Evolutionary conservation across 2,797 vertebrate genomes (phyloP).

Genomic region (Brachyalestes nurse): DNA sequence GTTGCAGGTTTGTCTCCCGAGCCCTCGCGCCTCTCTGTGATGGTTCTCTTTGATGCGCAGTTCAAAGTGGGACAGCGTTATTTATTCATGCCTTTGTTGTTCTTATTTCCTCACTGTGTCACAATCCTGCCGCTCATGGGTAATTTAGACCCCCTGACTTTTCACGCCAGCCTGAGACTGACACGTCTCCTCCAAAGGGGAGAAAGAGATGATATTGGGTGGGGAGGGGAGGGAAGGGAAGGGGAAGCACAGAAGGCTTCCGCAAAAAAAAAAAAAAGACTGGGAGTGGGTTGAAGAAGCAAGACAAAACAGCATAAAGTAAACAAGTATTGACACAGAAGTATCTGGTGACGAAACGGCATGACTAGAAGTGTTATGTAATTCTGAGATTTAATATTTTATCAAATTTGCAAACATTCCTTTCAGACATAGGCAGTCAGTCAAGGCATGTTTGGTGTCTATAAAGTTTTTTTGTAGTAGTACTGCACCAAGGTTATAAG

Average conservation of each 20-base stretch:
- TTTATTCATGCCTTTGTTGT: constrained; percentile 82
- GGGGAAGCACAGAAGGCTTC: not conserved
- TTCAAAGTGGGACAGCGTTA: constrained; percentile 78
- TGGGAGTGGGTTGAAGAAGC: too few species aligned
- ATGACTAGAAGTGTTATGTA: not conserved
- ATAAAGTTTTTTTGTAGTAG: too few species aligned
- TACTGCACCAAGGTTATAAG: too few species aligned
- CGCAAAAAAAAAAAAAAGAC: not conserved
- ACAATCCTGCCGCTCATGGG: constrained; percentile 66
- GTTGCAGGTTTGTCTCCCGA: constrained; percentile 56
- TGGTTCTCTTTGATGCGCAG: constrained; percentile 73
- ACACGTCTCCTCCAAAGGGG: constrained; percentile 5
- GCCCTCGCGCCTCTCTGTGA: constrained; percentile 24
- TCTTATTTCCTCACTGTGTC: constrained; percentile 72
- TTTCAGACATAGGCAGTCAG: too few species aligned
- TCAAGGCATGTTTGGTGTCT: too few species aligned
- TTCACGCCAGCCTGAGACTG: constrained; percentile 1
- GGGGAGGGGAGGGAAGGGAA: not conserved
- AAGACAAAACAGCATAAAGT: not conserved
- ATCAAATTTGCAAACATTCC: not conserved
- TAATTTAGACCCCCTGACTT: constrained; percentile 57
- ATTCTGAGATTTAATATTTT: not conserved
- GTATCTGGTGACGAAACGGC: not conserved
- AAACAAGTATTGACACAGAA: not conserved
- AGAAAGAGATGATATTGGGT: not conserved